Evolutionary conservation across 2,888 invertebrate genomes (phyloP), one percentile per base, ranked within the genome.

Genomic region (Andrena flavipes): DNA sequence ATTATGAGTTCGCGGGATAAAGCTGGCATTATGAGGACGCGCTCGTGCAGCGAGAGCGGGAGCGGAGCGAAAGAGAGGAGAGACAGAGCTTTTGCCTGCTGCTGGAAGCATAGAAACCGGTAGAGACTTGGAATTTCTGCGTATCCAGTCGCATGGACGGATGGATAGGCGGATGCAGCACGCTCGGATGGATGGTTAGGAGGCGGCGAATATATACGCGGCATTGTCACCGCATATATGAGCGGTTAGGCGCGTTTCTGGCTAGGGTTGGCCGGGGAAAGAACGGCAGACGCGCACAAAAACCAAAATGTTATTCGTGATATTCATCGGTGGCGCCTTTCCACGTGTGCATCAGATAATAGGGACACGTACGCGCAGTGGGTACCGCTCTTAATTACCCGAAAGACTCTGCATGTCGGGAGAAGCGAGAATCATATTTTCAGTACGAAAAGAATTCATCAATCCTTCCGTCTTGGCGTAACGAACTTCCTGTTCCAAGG

Each of bases 1-100:
- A 91, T 91, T 91, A 91, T 88, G 88, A 90, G 84, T 84, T 87
- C 30, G 80, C 56, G 76, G 84, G 60, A 89, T 86, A 90, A 90
- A 89, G 86, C 82, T 60, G 56, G 82, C 78, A 81, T 90, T 91
- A 86, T 86, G 74, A 76, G 79, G 64, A 75, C 72, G 84, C 82
- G 85, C 71, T 79, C 81, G 71, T 82, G 86, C 82, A 62, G 54
- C 26, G 30, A 71, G 42, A 29, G 35, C 30, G 60, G 42, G 69
- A 73, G 8, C n/a, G 56, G 62, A 29, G 20, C 20, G 30, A 26
- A 20, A 23, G 16, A 16, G 78, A 48, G 56, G 51, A 48, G 51
- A 68, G 74, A 60, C 49, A n/a, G 35, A 62, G 60, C 80, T 74
- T 77, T 75, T 71, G 80, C 63, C 62, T 63, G 80, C 76, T 72